Evolutionary conservation across 2,113 vertebrate species (phyloP), one percentile per base, ranked within the genome.

Genomic region (Vireo altiloquus): DNA sequence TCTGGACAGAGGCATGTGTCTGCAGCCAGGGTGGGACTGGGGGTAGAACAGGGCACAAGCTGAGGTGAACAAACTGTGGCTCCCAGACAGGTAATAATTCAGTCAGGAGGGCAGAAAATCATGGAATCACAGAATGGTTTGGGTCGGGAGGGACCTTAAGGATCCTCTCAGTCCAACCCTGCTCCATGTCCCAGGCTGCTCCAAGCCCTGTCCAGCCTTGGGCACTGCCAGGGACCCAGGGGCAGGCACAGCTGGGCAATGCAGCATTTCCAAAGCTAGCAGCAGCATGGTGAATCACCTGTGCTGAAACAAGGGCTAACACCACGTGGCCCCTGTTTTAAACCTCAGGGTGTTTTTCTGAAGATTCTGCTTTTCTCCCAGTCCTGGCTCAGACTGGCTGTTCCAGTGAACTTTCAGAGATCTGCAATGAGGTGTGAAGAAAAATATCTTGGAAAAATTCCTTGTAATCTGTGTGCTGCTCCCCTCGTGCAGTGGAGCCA

Each of bases 281-380:
- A 53, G 65, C 54, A 56, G 59, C 19, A 30, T 15, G 54, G 23
- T 2, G 11, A 71, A 39, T 49, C 10, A 17, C 22, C 39, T 50
- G 49, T 2, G 4, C 3, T 14, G 27, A 33, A 56, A 33, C 0
- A 20, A 18, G 42, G 8, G 7, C 13, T 30, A 93, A 74, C 9
- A 13, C 37, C 76, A 39, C 0, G 0, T 15, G 30, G 44, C 6
- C 20, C 19, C 42, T 37, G n/a, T n/a, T 84, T 69, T 47, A 76
- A 72, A 77, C 28, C 15, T 49, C 59, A 47, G 49, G 33, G 40
- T 52, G 28, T 19, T 72, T 66, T 71, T 35, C 63, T 72, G 44
- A 49, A 76, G 39, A 11, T 53, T 76, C 66, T 57, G 28, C 8
- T 63, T 66, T 82, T 66, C n/a, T 60, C 56, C 66, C 30, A 57